Base-by-base conservation (phyloP, 2,113 vertebrate genomes). In the Acanthochromis polyacanthus region DNA sequence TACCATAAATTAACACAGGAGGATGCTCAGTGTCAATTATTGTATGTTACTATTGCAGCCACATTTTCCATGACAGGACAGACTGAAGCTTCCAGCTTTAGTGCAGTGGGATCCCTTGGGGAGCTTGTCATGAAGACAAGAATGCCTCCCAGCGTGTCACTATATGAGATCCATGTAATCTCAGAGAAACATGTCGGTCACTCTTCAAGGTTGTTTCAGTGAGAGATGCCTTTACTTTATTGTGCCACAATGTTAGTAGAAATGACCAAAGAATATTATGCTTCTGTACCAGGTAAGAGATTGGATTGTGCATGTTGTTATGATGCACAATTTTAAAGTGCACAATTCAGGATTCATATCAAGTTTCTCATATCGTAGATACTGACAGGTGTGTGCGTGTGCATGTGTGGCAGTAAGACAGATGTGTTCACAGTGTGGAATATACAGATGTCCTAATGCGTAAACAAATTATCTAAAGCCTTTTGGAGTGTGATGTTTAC, bases 141-240 rank as follows among this genome's bases (percentile, higher is more conserved):
- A 61, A 66, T 61, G 66, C 15, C 72, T 68, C 40, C 43, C 78
- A 4, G 10, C 22, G 45, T 84, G 72, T 58, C 70, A 78, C 67
- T 17, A 11, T 58, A 68, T 70, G 45, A 43, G 68, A 89, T 82
- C 71, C 55, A 40, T 75, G 68, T 81, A 84, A 88, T 89, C 64
- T 71, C 40, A 63, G 65, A 46, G 73, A 51, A 82, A 78, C 58
- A 68, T 55, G 59, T 81, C 67, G 40, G 69, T 84, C 82, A 83
- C 40, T 81, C 32, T 61, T 75, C 70, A 85, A 91, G 81, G 88
- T 85, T 91, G 83, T 71, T 52, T 73, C 64, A 45, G 50, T 57
- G 50, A 69, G 19, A 69, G 43, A 66, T 73, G 58, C 32, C 4
- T 17, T 12, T 71, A 60, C 43, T 76, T 85, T 22, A 69, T 51